Evolutionary conservation across 2,888 invertebrate genomes (phyloP).

Genomic region (Morpho achilles): DNA sequence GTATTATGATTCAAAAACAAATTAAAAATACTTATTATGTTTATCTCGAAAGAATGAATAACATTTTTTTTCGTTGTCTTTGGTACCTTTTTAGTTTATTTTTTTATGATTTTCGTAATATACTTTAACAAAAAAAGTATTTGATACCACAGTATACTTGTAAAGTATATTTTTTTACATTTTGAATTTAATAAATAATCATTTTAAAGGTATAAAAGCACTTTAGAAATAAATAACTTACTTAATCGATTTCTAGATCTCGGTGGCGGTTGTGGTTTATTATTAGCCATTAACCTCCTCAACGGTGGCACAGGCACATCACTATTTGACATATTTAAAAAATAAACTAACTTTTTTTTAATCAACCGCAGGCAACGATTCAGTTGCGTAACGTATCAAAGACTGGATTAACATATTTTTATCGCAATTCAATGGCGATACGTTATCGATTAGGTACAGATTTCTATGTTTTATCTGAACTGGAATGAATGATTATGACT

Average conservation of each 20-base stretch:
- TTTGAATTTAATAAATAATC: too few relatives aligned
- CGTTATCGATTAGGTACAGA: conserved; percentile 24
- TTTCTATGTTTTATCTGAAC: conserved; percentile 13
- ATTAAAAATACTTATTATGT: too few relatives aligned
- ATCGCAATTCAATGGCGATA: conserved; percentile 21
- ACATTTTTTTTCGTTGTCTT: too few relatives aligned
- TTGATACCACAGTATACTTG: too few relatives aligned
- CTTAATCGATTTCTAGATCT: conserved; percentile 10
- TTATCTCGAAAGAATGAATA: too few relatives aligned
- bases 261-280: conserved; percentile 4
- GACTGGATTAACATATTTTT: conserved; percentile 22
- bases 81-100: too few relatives aligned
- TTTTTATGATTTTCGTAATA: too few relatives aligned
- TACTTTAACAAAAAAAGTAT: too few relatives aligned
- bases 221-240: neutral
- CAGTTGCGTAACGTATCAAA: conserved; percentile 1
- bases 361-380: neutral
- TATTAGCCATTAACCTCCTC: conserved; percentile 12
- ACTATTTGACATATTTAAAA: conserved; percentile 8
- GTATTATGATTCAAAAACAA: too few relatives aligned
- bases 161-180: too few relatives aligned
- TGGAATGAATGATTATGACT: conserved; percentile 6
- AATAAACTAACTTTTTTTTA: neutral
- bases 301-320: conserved; percentile 14
- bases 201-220: too few relatives aligned